Percentiles rank a stretch among this genome's conserved stretches.
phyloP scores from a whole-genome alignment of 2,888 invertebrate genomes.

The Drosophila borborema region DNA sequence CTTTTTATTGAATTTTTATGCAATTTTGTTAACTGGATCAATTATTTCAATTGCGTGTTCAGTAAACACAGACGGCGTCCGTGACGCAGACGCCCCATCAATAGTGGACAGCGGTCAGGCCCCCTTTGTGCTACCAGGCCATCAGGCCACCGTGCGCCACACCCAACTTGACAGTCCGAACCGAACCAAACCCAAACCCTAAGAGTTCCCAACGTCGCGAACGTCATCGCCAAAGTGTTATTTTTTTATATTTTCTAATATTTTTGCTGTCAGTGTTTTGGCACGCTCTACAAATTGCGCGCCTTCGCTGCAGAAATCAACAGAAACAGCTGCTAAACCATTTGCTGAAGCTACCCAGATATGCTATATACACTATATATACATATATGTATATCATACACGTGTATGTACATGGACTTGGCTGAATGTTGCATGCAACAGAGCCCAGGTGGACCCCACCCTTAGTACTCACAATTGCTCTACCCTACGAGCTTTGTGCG shows the following conservation, averaged over 20 bases:
- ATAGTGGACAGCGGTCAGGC: conserved; percentile 55
- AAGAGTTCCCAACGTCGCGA: conserved; percentile 1
- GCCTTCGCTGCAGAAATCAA: conserved; percentile 40
- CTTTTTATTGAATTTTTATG: conserved; percentile 77
- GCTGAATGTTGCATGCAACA: conserved; percentile 36
- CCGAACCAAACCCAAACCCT: conserved; percentile 21
- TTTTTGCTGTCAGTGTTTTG: conserved; percentile 43
- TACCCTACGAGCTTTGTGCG: not conserved
- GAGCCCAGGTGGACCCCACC: conserved; percentile 29
- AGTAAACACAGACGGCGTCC: conserved; percentile 70
- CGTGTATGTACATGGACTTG: not conserved
- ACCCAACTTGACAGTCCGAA: conserved; percentile 22
- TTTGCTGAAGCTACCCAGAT: conserved; percentile 33
- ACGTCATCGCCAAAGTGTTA: conserved; percentile 4
- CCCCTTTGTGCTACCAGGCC: conserved; percentile 27
- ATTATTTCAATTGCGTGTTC: conserved; percentile 79
- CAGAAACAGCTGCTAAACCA: conserved; percentile 59
- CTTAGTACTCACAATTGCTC: conserved; percentile 27
- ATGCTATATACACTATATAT: not conserved
- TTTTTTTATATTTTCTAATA: not conserved
- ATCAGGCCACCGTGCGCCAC: conserved; percentile 19
- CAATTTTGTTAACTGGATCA: conserved; percentile 81
- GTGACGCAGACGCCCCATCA: conserved; percentile 53
- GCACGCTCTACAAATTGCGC: conserved; percentile 53
- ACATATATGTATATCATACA: not conserved